A percentile compares a stretch with the other conserved stretches of the same genome.
Evolutionary conservation across 2,888 invertebrate species (phyloP).

Genomic region (Xanthostigma xanthostigma): DNA sequence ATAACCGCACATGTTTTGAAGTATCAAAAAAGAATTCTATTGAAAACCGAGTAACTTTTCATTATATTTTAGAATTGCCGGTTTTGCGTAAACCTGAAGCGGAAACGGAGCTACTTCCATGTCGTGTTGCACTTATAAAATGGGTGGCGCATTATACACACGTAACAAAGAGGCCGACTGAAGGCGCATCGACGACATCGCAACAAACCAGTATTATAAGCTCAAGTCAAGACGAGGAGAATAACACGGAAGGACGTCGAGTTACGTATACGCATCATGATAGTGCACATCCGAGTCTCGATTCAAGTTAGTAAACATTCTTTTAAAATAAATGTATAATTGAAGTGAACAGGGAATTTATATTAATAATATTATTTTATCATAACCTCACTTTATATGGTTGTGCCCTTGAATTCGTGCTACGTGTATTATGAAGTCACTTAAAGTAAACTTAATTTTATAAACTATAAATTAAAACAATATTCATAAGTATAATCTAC

Average conservation of each 20-base stretch:
- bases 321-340: too few relatives aligned
- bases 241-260: conserved; percentile 20
- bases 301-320: conserved; percentile 34
- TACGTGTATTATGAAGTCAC: too few relatives aligned
- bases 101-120: conserved; percentile 50
- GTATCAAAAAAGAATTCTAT: too few relatives aligned
- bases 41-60: conserved; percentile 3
- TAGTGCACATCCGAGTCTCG: conserved; percentile 42
- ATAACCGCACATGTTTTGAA: too few relatives aligned
- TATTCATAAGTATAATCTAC: too few relatives aligned
- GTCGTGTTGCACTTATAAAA: conserved; percentile 74
- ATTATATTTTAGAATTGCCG: conserved; percentile 45
- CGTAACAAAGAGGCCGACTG: conserved; percentile 45
- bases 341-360: too few relatives aligned
- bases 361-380: too few relatives aligned
- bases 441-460: too few relatives aligned
- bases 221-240: conserved; percentile 31
- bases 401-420: too few relatives aligned
- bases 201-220: not conserved
- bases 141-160: conserved; percentile 81
- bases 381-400: too few relatives aligned
- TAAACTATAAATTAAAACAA: too few relatives aligned
- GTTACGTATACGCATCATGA: conserved; percentile 28
- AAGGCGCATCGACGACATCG: conserved; percentile 24
- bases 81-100: conserved; percentile 54